Base-by-base conservation (phyloP, 2,797 vertebrate species). In the Gobionotothen gibberifrons region DNA sequence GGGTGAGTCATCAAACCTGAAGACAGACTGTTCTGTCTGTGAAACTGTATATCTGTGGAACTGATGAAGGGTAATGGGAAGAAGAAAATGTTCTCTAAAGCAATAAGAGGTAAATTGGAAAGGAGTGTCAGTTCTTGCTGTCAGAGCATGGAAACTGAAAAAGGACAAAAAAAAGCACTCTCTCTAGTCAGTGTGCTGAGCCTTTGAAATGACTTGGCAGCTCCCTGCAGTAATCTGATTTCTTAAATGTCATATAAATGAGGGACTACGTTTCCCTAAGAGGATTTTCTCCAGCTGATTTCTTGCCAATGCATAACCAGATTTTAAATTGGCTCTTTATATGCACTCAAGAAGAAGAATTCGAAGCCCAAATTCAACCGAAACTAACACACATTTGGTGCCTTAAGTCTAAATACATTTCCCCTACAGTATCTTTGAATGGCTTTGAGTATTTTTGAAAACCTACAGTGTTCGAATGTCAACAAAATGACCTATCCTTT, bases 1-100 rank as follows among this genome's bases (percentile, higher is more conserved):
- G 98, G 98, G 98, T 99, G 92, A 97, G 98, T 85, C 74, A 63
- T 44, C 47, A 0, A 36, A 6, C 17, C 9, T 3, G 2, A 0
- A 59, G 42, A 67, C 42, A 66, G 71, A n/a, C 16, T 56, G 63
- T 56, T 0, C 61, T 32, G 11, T 60, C 29, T 51, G 44, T 49
- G 22, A 56, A 26, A 49, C 49, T 65, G 32, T 32, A 40, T 22
- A 36, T 47, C 32, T 53, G 22, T 51, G 51, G 3, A 14, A 0
- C 58, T 63, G 69, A 81, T 67, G 13, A 46, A 32, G 40, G 5
- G 36, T 9, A 40, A 57, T 9, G 9, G 39, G 59, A 56, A 39
- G 77, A 54, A 76, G 49, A 1, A 65, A 51, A 16, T 75, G 70
- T 76, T 69, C 42, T 70, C 54, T 3, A 19, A 46, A 29, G 61